A percentile compares a stretch with the other conserved stretches of the same genome.
These are phyloP conservation scores for Porites divaricata DNA, from an alignment of 92 coral and sea anemone species.

Conservation along the genomic window DNA sequence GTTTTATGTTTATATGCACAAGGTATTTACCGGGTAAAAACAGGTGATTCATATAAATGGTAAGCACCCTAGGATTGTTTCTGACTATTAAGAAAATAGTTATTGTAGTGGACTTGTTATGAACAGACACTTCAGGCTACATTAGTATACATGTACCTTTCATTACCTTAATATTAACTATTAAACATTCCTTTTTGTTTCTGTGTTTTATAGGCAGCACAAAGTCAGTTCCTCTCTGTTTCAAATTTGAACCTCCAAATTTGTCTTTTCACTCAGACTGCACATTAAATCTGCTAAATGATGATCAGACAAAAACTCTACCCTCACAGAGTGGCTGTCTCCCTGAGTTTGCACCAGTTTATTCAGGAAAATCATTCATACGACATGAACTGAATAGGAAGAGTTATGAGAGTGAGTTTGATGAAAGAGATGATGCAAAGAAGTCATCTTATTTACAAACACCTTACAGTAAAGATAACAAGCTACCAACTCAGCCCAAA, in stretches of 20 bases:
- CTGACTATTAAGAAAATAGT: no score
- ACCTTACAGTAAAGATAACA: not conserved
- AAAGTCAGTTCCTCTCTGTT: not conserved
- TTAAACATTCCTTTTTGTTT: not conserved
- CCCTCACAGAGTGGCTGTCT: not conserved
- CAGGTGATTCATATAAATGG: no score
- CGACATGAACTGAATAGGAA: not conserved
- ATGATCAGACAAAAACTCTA: not conserved
- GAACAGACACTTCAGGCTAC: no score
- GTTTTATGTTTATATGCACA: no score
- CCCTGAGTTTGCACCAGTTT: conserved; percentile 24
- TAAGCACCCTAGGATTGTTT: no score
- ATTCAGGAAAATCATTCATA: conserved; percentile 28
- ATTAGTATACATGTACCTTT: no score
- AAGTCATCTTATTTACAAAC: not conserved
- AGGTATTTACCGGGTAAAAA: no score
- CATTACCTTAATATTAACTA: no score
- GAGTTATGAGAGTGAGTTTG: not conserved
- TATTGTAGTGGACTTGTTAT: no score
- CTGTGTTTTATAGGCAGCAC: conserved; percentile 3
- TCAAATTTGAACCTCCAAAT: conserved; percentile 38
- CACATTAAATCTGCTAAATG: not conserved
- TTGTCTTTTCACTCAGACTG: not conserved
- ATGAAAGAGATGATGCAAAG: not conserved
- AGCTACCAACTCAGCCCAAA: not conserved